Base-by-base conservation (phyloP, 2,113 vertebrate species). In the Eidolon helvum region DNA sequence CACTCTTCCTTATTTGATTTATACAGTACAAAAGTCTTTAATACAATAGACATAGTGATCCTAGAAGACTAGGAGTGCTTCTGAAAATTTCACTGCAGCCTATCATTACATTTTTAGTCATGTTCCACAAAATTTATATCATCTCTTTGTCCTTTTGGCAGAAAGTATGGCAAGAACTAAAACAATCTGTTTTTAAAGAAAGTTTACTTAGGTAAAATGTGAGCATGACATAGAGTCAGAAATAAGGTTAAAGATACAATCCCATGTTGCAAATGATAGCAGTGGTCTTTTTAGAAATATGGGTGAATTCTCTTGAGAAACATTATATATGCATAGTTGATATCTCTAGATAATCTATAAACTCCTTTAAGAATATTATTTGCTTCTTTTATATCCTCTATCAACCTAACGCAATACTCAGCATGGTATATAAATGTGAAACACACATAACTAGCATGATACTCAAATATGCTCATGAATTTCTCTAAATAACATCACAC, bases 331-430 rank as follows among this genome's bases (percentile, higher is more conserved):
- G 16, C 38, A 63, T 38, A 75, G 35, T 55, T 90, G 7, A 15
- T 85, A 7, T 79, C 61, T 75, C 28, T 48, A 83, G 40, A 72
- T 87, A 74, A 93, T 77, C 22, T 75, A 18, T 55, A 86, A 79
- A 94, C 15, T 82, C 35, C 50, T 94, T 91, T 96, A 85, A 93
- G 72, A 91, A 69, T 57, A 9, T n/a, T 45, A 53, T 38, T 95
- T 79, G 10, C 65, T 96, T 87, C 50, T 66, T 97, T 91, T 63
- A 30, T 0, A 75, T 43, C 7, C 21, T 5, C 4, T 48, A 26
- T 82, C n/a, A 69, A 74, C 43, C 19, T 65, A 69, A 78, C 38
- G 68, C 28, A 78, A 63, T 90, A 12, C 5, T 92, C 18, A 96
- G 50, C 28, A 11, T 57, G 24, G 38, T 78, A 69, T 85, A 59